Conservation (phyloP, 2,113 vertebrate species). For the Lasiurus borealis region DNA sequence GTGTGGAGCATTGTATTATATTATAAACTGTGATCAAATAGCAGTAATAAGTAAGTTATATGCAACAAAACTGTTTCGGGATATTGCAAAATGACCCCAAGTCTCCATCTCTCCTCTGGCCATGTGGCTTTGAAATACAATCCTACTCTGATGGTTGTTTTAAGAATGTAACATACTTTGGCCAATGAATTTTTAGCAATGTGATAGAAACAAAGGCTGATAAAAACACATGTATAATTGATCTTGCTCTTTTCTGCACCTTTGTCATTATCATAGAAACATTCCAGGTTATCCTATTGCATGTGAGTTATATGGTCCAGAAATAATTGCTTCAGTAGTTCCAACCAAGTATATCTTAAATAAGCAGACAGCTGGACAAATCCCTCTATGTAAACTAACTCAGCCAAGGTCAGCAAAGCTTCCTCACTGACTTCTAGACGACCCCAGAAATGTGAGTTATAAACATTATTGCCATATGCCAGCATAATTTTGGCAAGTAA, state of each 20-base stretch:
- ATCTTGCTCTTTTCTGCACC: not conserved
- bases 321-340: not conserved
- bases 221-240: not conserved
- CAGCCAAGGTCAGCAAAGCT: constrained; percentile 22
- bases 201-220: not conserved
- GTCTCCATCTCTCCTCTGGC: not conserved
- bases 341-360: not conserved
- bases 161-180: not conserved
- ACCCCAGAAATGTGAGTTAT: constrained; percentile 14
- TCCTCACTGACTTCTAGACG: constrained; percentile 12
- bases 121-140: not conserved
- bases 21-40: not conserved
- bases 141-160: not conserved
- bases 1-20: too few relatives aligned
- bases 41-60: not conserved
- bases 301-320: not conserved
- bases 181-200: not conserved
- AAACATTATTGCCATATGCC: constrained; percentile 24
- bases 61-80: not conserved
- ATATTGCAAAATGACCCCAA: not conserved
- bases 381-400: not conserved
- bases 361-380: not conserved
- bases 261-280: not conserved
- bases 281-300: not conserved
- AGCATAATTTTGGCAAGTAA: not conserved